Evolutionary conservation across 1,140 invertebrate genomes (phyloP), one percentile per base, ranked within the genome.

Genomic region (Elysia chlorotica): DNA sequence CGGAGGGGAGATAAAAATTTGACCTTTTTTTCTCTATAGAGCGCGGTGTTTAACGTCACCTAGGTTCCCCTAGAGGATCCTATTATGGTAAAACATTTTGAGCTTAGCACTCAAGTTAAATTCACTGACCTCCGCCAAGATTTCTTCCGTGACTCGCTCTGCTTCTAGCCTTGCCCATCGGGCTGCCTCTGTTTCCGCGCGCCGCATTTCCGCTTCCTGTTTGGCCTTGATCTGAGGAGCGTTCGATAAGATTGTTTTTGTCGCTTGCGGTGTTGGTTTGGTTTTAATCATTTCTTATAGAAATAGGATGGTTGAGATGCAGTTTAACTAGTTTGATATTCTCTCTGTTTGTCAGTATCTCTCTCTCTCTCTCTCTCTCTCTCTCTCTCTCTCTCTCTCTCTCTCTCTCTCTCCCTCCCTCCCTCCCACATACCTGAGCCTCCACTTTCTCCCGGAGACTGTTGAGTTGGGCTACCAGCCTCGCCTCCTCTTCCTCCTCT

Each of bases 401-500:
- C 6, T 63, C 31, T 63, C 28, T 63, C 31, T n/a, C n/a, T n/a
- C n/a, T n/a, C n/a, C n/a, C n/a, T n/a, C n/a, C n/a, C n/a, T n/a
- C n/a, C n/a, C n/a, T n/a, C 28, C 21, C n/a, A 56, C 67, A 36
- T 19, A 70, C 67, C 67, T 70, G 67, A 35, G 53, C 67, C 21
- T 70, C 67, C 21, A 70, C 53, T 36, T 41, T 70, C 31, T 4
- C 23, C 53, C 67, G 30, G 2, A 70, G 33, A 0, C n/a, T 38
- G 10, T 59, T 70, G 6, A 70, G 54, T 25, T 70, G 53, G 19
- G 57, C 54, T 25, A 70, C 67, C 30, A 70, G 67, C 2, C 56
- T 25, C n/a, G 67, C 67, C 25, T 70, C 67, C 54, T 70, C 67
- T 28, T 57, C 67, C 36, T 70, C 67, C n/a, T 70, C 67, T 4